Conservation (phyloP, 2,888 invertebrate species). For the Salticus scenicus region DNA sequence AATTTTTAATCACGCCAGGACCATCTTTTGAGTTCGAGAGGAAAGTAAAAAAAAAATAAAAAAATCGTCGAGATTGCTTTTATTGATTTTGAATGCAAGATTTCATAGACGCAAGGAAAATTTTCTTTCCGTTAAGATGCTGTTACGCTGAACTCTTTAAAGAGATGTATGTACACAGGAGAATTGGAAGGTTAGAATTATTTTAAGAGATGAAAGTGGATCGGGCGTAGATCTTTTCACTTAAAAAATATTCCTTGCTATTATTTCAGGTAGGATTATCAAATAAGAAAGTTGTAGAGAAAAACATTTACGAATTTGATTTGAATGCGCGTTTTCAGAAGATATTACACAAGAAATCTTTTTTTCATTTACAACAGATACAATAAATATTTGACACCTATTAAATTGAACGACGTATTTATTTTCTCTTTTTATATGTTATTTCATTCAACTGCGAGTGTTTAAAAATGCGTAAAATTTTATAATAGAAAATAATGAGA, state of each 20-base stretch:
- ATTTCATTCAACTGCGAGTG: no score
- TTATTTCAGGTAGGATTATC: background rate
- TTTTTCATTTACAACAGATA: background rate
- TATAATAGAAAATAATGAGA: no score
- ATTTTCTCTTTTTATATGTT: no score
- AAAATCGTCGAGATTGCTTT: conserved; percentile 36
- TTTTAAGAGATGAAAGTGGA: conserved; percentile 11
- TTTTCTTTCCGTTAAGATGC: background rate
- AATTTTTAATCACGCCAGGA: conserved; percentile 45
- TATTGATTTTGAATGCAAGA: conserved; percentile 46
- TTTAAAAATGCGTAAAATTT: no score
- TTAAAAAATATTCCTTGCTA: no score
- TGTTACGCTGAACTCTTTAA: background rate
- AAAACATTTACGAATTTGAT: background rate
- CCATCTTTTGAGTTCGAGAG: conserved; percentile 16
- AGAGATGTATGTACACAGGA: background rate
- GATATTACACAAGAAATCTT: background rate
- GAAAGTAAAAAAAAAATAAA: conserved; percentile 4
- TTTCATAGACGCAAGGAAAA: background rate
- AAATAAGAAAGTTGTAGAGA: background rate
- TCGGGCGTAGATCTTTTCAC: background rate
- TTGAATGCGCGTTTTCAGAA: background rate
- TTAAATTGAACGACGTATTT: background rate
- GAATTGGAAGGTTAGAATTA: conserved; percentile 10
- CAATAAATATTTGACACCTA: background rate